Evolutionary conservation across 2,113 vertebrate genomes (phyloP).

Genomic region (Cyanoramphus novaezelandiae): DNA sequence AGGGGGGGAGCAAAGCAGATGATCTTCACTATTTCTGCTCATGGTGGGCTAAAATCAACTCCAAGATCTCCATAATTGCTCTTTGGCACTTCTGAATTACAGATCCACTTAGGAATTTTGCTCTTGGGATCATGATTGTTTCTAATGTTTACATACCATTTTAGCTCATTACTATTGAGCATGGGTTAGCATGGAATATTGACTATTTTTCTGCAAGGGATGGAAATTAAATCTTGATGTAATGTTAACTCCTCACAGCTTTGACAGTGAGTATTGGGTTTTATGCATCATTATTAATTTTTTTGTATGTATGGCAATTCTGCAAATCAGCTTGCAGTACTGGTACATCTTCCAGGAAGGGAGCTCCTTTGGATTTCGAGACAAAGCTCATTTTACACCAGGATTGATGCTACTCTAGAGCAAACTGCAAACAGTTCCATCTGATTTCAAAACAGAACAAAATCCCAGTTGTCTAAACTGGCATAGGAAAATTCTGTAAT

Average conservation of each 20-base stretch:
- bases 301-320: neutral
- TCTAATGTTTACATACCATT: neutral
- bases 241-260: neutral
- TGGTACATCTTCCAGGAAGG: neutral
- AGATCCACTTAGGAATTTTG: neutral
- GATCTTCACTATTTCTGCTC: neutral
- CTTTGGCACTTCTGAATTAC: neutral
- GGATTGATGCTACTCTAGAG: neutral
- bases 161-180: neutral
- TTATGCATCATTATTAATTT: neutral
- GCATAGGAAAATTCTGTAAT: neutral
- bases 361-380: neutral
- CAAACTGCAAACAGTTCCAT: neutral
- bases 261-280: neutral
- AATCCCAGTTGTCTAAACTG: neutral
- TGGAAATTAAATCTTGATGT: neutral
- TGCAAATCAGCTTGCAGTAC: neutral
- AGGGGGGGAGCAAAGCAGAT: neutral
- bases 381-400: neutral
- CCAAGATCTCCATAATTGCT: neutral
- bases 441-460: neutral
- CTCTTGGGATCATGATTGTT: neutral
- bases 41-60: neutral
- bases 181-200: neutral
- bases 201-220: neutral